A percentile compares a stretch with the other conserved stretches of the same genome.
Conservation (phyloP, 2,888 invertebrate genomes). For the Aporophyla lueneburgensis region DNA sequence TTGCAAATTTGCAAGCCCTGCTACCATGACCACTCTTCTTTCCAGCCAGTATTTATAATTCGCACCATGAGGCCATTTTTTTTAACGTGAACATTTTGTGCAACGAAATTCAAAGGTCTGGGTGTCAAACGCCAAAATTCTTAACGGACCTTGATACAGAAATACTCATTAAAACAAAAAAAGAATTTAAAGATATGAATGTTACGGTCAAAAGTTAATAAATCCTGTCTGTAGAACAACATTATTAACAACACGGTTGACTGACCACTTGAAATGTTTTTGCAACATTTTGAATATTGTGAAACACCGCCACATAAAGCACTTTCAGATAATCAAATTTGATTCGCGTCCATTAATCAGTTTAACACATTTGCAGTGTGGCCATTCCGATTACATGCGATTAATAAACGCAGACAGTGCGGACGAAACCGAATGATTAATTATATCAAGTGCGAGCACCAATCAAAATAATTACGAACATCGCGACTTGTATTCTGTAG, state of each 20-base stretch:
- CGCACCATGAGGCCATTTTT: not conserved
- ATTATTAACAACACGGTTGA: conserved; percentile 76
- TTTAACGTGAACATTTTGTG: not conserved
- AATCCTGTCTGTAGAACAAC: conserved; percentile 77
- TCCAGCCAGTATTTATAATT: conserved; percentile 14
- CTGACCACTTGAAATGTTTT: conserved; percentile 70
- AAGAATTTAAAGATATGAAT: conserved; percentile 68
- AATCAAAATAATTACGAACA: conserved; percentile 82
- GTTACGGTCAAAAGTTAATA: conserved; percentile 80
- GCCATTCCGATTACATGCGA: conserved; percentile 82
- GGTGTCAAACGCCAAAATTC: conserved; percentile 14
- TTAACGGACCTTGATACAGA: conserved; percentile 30
- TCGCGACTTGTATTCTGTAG: conserved; percentile 69
- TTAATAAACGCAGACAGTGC: conserved; percentile 80
- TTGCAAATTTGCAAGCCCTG: not conserved
- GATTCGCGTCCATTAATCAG: conserved; percentile 87
- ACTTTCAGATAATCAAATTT: conserved; percentile 85
- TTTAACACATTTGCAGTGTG: conserved; percentile 85
- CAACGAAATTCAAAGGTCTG: conserved; percentile 4
- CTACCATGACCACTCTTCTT: conserved; percentile 2
- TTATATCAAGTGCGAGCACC: conserved; percentile 75
- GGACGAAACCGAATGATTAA: conserved; percentile 84
- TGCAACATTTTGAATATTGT: conserved; percentile 67
- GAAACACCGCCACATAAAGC: conserved; percentile 70
- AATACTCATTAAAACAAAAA: conserved; percentile 62